Base-by-base conservation (phyloP, 1,140 invertebrate genomes). In the Lepidurus arcticus region DNA sequence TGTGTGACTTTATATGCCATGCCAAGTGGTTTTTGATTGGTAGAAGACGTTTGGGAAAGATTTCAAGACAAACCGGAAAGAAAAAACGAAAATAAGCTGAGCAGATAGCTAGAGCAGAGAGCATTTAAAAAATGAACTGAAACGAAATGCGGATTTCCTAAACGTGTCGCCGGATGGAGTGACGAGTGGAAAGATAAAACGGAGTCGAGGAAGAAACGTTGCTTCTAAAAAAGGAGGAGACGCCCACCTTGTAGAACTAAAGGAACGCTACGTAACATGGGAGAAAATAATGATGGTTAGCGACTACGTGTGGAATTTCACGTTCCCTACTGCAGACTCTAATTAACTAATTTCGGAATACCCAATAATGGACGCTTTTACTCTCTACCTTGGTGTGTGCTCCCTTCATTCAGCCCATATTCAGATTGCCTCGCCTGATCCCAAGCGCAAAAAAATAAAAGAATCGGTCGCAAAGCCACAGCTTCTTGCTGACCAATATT, bases 301-400 rank as follows among this genome's bases (percentile, higher is more conserved):
- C 53, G 53, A 65, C 53, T 65, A 65, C 53, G 53, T 65, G 53
- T 65, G 53, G 53, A 65, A 65, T 65, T 65, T 65, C 53, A 65
- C 53, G 53, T 65, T 65, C 53, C 53, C 53, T 65, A 65, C 53
- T 65, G 53, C 53, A 65, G 53, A 65, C 53, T 65, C 53, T 65
- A 65, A 65, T 65, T 65, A 9, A 65, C 53, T 65, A 65, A 65
- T 65, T 65, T 65, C 13, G 53, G 53, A 65, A 47, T 7, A 65
- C 53, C 53, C 53, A 65, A 65, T 21, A 65, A 21, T 65, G 53
- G 53, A 65, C 53, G 53, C 53, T 65, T 65, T 65, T n/a, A 47
- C 45, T 65, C 53, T 65, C n/a, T 65, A 65, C 53, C 53, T 65
- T 65, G 53, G 53, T 65, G 53, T 65, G 53, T 65, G 53, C 53